Conservation (phyloP, 2,113 vertebrate species). For the Chamaea fasciata region DNA sequence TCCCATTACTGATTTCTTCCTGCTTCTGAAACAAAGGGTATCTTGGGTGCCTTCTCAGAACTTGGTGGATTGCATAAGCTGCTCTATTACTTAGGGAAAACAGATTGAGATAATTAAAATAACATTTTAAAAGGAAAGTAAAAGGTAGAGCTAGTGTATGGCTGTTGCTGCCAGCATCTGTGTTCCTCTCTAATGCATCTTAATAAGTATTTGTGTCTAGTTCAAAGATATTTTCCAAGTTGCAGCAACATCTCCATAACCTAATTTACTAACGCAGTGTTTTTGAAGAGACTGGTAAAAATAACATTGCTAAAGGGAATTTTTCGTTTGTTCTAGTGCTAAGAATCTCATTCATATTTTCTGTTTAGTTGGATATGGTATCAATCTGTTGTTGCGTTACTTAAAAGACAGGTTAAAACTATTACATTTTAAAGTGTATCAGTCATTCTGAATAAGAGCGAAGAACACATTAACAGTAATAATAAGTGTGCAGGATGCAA, state of each 20-base stretch:
- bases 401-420: background rate
- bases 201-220: background rate
- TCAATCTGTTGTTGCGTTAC: background rate
- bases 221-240: background rate
- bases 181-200: background rate
- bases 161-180: background rate
- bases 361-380: background rate
- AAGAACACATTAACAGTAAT: background rate
- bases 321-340: background rate
- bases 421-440: background rate
- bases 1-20: background rate
- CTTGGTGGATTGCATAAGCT: background rate
- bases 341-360: background rate
- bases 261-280: background rate
- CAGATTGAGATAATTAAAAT: background rate
- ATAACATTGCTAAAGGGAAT: background rate
- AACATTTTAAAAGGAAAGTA: background rate
- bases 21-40: background rate
- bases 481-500: background rate
- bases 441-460: background rate
- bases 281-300: background rate
- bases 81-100: background rate
- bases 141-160: background rate
- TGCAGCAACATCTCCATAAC: background rate
- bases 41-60: background rate